phyloP scores from a whole-genome alignment of 1,140 invertebrate species.

The Mamestra configurata region DNA sequence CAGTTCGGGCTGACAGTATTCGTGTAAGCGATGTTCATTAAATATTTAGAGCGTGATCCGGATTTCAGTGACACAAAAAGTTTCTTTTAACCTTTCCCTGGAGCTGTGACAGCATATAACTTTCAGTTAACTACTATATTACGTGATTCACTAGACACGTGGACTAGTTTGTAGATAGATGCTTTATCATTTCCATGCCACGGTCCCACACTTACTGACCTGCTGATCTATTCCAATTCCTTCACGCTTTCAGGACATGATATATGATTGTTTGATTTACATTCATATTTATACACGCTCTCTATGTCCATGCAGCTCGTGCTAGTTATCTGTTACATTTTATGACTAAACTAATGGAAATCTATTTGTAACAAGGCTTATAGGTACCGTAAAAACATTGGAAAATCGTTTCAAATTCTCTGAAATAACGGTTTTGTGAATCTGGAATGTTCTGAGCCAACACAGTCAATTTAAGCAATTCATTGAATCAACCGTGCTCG shows the following conservation, averaged over 20 bases:
- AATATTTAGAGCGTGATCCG: slow-evolving; percentile 8
- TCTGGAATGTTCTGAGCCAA: slow-evolving; percentile 4
- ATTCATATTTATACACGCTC: slow-evolving; percentile 8
- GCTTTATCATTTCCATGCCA: slow-evolving; percentile 13
- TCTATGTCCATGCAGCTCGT: neutral
- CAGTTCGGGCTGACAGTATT: neutral
- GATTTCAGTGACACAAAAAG: slow-evolving; percentile 17
- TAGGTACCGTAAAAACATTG: neutral
- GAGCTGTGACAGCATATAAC: neutral
- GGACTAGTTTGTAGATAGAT: slow-evolving; percentile 12
- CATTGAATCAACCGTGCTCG: slow-evolving; percentile 4
- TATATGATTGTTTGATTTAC: slow-evolving; percentile 34
- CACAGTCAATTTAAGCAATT: slow-evolving; percentile 33
- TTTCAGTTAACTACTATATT: slow-evolving; percentile 13
- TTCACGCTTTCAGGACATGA: slow-evolving; percentile 42
- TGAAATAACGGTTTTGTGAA: slow-evolving; percentile 10
- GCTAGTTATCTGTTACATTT: slow-evolving; percentile 6
- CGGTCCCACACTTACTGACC: slow-evolving; percentile 21
- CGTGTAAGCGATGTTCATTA: slow-evolving; percentile 10
- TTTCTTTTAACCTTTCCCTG: slow-evolving; percentile 4
- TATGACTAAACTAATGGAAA: slow-evolving; percentile 20
- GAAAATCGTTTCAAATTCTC: neutral
- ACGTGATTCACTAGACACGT: slow-evolving; percentile 18
- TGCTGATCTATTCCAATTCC: slow-evolving; percentile 30
- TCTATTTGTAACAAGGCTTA: neutral